A percentile compares a stretch with the other conserved stretches of the same genome.
phyloP scores from a whole-genome alignment of 2,797 vertebrate species.

The Alectoris magna region DNA sequence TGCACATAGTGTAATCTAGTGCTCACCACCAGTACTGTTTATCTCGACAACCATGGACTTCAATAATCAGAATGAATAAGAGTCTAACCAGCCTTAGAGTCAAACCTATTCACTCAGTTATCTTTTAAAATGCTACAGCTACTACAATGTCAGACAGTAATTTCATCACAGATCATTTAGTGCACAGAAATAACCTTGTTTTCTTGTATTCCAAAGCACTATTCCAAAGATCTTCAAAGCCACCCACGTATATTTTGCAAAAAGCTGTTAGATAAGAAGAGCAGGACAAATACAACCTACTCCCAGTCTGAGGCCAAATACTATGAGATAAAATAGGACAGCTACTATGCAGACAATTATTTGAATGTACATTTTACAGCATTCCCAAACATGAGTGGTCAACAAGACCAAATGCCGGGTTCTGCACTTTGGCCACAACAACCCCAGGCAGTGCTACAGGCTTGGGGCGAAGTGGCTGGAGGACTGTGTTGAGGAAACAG shows the following conservation, averaged over 20 bases:
- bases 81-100: background rate
- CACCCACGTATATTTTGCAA: background rate
- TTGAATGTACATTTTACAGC: background rate
- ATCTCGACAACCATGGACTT: background rate
- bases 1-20: background rate
- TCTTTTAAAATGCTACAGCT: background rate
- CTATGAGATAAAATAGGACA: background rate
- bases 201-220: background rate
- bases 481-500: too few species aligned
- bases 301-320: rapidly evolving
- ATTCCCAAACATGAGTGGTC: background rate
- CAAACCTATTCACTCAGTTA: background rate
- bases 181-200: background rate
- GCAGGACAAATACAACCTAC: background rate
- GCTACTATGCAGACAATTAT: rapidly evolving
- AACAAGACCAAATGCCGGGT: too few species aligned
- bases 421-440: too few species aligned
- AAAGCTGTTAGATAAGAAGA: background rate
- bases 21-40: background rate
- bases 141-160: background rate
- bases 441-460: too few species aligned
- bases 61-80: background rate
- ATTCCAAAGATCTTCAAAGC: background rate
- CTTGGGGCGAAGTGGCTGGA: too few species aligned
- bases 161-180: background rate